A percentile compares a stretch with the other conserved stretches of the same genome.
Evolutionary conservation across 2,797 vertebrate genomes (phyloP).

Genomic region (Thalassophryne amazonica): DNA sequence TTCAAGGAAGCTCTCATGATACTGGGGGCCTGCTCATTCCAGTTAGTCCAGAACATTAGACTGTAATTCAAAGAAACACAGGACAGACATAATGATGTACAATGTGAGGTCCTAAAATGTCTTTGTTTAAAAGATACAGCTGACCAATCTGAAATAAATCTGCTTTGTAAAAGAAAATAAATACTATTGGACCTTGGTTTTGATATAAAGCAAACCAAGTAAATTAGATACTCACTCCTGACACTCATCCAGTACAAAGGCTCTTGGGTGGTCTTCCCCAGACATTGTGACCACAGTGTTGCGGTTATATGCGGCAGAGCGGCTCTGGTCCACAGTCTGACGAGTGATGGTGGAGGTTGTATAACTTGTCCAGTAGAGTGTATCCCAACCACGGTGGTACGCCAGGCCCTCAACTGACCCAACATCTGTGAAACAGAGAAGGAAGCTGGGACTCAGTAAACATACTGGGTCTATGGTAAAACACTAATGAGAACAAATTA

Average conservation of each 20-base stretch:
- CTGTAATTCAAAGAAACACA: constrained; percentile 59
- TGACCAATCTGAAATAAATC: constrained; percentile 34
- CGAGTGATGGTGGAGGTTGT: constrained; percentile 97
- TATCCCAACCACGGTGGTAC: constrained; percentile 94
- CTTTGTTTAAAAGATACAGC: not conserved
- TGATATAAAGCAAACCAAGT: constrained; percentile 3
- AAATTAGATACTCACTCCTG: constrained; percentile 85
- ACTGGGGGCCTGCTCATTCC: constrained; percentile 96
- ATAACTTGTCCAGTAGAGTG: constrained; percentile 97
- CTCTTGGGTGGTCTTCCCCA: constrained; percentile 93
- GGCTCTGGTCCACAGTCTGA: constrained; percentile 93
- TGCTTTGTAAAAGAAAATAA: constrained; percentile 4
- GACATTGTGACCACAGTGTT: constrained; percentile 98
- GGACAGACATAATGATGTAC: constrained; percentile 4
- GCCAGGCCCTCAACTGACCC: constrained; percentile 96
- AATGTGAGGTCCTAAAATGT: constrained; percentile 5
- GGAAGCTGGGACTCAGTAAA: not conserved
- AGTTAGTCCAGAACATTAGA: constrained; percentile 99
- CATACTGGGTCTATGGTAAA: too few species aligned
- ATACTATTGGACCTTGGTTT: constrained; percentile 3
- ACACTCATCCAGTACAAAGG: constrained; percentile 96
- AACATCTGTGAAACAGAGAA: constrained; percentile 79
- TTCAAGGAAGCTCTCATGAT: constrained; percentile 94
- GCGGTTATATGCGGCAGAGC: constrained; percentile 87
- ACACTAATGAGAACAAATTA: too few species aligned